Conservation (phyloP, 2,113 vertebrate genomes). For the Kobus ellipsiprymnus region DNA sequence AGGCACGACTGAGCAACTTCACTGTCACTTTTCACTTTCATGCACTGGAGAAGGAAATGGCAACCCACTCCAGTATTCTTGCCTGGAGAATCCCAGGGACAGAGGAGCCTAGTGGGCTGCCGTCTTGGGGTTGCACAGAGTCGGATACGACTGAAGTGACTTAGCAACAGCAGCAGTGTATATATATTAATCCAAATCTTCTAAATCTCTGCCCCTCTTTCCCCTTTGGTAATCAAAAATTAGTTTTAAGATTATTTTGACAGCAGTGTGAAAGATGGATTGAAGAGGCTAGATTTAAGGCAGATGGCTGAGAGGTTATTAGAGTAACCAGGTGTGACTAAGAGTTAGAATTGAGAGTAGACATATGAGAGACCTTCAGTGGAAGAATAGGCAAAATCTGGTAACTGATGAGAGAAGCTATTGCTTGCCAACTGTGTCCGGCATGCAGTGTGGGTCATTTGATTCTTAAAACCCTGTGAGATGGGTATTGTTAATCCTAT, state of each 20-base stretch:
- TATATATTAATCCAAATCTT: not conserved
- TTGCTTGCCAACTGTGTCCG: not conserved
- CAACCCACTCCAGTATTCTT: no score
- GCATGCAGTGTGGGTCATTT: not conserved
- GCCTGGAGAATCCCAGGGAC: no score
- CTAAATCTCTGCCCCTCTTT: not conserved
- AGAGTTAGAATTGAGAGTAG: not conserved
- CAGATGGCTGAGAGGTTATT: not conserved
- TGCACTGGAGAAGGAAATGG: no score
- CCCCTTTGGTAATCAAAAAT: not conserved
- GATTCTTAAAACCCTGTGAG: not conserved
- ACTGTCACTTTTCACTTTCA: no score
- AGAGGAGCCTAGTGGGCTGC: no score
- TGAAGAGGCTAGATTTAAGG: not conserved
- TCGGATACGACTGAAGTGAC: rapidly evolving
- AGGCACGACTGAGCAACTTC: no score
- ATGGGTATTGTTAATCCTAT: not conserved
- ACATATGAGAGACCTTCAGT: not conserved
- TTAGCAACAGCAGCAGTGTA: not conserved
- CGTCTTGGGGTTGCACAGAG: no score
- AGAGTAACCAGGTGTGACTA: not conserved
- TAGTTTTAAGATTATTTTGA: conserved; percentile 10
- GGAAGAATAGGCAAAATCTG: not conserved
- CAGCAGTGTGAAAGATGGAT: not conserved
- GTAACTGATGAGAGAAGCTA: not conserved